A percentile compares a stretch with the other conserved stretches of the same genome.
Evolutionary conservation across 2,888 invertebrate genomes (phyloP).

Genomic region (Athetis lepigone): DNA sequence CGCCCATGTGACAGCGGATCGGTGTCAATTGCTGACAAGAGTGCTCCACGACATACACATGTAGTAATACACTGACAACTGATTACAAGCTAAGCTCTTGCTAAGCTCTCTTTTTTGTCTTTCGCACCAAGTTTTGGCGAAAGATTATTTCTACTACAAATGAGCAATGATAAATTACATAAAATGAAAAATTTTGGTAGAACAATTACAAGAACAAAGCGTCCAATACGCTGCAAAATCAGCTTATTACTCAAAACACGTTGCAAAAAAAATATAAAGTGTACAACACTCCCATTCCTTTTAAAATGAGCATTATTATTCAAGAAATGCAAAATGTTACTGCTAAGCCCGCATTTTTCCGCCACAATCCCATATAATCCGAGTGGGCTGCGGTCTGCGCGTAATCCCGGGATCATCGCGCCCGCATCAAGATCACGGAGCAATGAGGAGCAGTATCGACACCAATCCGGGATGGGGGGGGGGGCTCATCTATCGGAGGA

Average conservation of each 20-base stretch:
- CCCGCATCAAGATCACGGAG: slow-evolving; percentile 32
- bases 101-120: too few relatives aligned
- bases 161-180: too few relatives aligned
- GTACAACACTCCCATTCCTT: not conserved
- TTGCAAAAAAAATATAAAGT: not conserved
- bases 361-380: slow-evolving; percentile 37
- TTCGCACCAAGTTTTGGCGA: too few relatives aligned
- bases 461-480: not conserved
- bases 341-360: slow-evolving; percentile 23
- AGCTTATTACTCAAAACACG: not conserved
- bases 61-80: too few relatives aligned
- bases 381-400: slow-evolving; percentile 14
- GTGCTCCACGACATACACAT: not conserved
- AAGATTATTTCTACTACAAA: too few relatives aligned
- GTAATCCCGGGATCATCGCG: slow-evolving; percentile 48
- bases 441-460: slow-evolving; percentile 6
- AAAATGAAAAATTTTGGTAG: too few relatives aligned
- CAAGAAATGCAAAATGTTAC: slow-evolving; percentile 14
- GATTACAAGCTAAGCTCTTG: too few relatives aligned
- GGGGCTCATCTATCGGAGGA: slow-evolving; percentile 37
- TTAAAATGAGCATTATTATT: slow-evolving; percentile 29
- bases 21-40: slow-evolving; percentile 19
- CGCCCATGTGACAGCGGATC: not conserved
- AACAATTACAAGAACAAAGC: not conserved
- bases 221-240: not conserved